Conservation (phyloP, 2,888 invertebrate genomes). For the Agrochola lychnidis region DNA sequence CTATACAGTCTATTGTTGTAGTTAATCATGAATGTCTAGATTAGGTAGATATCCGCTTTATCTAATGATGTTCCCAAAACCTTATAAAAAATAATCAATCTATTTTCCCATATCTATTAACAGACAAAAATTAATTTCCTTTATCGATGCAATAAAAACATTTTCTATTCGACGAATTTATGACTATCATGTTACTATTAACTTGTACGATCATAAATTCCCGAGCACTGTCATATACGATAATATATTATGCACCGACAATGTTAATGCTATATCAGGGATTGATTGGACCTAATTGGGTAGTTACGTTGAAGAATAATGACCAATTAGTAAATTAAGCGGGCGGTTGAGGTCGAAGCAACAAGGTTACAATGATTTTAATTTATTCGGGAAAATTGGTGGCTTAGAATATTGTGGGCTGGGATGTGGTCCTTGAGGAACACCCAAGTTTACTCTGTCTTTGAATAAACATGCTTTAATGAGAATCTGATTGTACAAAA, state of each 20-base stretch:
- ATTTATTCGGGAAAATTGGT: constrained; percentile 71
- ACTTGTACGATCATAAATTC: constrained; percentile 76
- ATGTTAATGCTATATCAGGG: constrained; percentile 83
- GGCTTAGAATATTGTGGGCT: constrained; percentile 62
- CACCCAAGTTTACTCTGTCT: constrained; percentile 34
- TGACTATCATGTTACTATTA: constrained; percentile 74
- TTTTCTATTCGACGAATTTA: constrained; percentile 76
- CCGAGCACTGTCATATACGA: constrained; percentile 78
- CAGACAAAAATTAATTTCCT: constrained; percentile 70
- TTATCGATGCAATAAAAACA: constrained; percentile 77
- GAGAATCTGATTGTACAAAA: background rate
- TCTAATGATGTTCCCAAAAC: constrained; percentile 17
- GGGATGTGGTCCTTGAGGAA: constrained; percentile 70
- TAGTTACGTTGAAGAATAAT: constrained; percentile 86
- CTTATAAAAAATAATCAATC: constrained; percentile 22
- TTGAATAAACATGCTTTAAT: constrained; percentile 4
- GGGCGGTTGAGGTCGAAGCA: constrained; percentile 77
- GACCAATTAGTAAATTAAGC: constrained; percentile 88
- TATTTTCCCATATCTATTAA: constrained; percentile 61
- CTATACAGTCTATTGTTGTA: background rate
- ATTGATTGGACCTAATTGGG: constrained; percentile 88
- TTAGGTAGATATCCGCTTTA: constrained; percentile 1
- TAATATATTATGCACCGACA: constrained; percentile 79
- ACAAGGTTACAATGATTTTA: constrained; percentile 75
- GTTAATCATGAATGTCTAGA: background rate